Evolutionary conservation across 2,797 vertebrate genomes (phyloP).

Genomic region (Ispidina picta): DNA sequence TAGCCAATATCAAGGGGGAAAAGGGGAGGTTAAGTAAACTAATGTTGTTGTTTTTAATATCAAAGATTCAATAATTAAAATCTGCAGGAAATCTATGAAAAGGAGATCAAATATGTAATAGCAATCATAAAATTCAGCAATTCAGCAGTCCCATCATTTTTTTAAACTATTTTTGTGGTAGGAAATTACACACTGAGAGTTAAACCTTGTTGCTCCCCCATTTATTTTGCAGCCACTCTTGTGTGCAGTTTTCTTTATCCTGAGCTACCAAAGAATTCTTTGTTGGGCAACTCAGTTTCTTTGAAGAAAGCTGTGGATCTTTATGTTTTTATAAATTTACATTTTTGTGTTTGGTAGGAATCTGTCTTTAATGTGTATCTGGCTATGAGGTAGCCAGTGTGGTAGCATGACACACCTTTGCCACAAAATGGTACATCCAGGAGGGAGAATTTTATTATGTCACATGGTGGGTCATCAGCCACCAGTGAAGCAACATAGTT

Average conservation of each 20-base stretch:
- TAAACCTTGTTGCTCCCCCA: not conserved
- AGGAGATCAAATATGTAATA: conserved; percentile 24
- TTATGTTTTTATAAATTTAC: not conserved
- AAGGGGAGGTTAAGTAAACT: not conserved
- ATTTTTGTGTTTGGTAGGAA: not conserved
- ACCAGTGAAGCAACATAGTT: not conserved
- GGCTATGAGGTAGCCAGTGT: not conserved
- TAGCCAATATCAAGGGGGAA: not conserved
- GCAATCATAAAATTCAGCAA: conserved; percentile 11
- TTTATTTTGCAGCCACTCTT: conserved; percentile 9
- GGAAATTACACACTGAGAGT: conserved; percentile 7
- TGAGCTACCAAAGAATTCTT: not conserved
- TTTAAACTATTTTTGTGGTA: not conserved
- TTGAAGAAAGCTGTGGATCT: not conserved
- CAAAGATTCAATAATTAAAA: conserved; percentile 25
- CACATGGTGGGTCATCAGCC: not conserved
- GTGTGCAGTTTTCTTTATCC: conserved; percentile 1
- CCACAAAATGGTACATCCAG: not conserved
- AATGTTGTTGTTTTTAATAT: not conserved
- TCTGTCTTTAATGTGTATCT: not conserved
- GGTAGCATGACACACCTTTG: not conserved
- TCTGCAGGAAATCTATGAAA: conserved; percentile 18
- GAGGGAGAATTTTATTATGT: not conserved
- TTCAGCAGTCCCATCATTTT: conserved; percentile 13
- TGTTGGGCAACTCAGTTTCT: not conserved